Evolutionary conservation across 2,888 invertebrate genomes (phyloP).

Genomic region (Syrista parreyssii): DNA sequence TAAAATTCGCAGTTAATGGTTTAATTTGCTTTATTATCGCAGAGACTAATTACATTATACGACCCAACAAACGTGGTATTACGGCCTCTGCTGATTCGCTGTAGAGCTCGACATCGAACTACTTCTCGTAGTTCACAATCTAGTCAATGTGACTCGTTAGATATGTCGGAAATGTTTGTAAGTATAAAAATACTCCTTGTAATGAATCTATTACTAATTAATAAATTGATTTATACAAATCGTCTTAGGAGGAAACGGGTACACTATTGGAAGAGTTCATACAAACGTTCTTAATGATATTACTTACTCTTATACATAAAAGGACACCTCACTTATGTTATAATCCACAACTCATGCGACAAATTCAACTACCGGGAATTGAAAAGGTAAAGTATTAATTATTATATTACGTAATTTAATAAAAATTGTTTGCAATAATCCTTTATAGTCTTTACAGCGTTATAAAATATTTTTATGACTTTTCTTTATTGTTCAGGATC

Average conservation of each 20-base stretch:
- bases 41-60: slow-evolving; percentile 70
- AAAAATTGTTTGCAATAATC: neutral
- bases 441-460: neutral
- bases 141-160: slow-evolving; percentile 67
- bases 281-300: slow-evolving; percentile 68
- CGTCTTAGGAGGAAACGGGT: slow-evolving; percentile 53
- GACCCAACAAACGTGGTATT: slow-evolving; percentile 73
- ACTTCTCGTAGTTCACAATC: slow-evolving; percentile 67
- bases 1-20: neutral
- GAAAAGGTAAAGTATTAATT: slow-evolving; percentile 25
- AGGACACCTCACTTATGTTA: slow-evolving; percentile 45
- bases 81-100: slow-evolving; percentile 66
- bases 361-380: slow-evolving; percentile 42
- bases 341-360: slow-evolving; percentile 49
- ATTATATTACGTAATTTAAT: neutral
- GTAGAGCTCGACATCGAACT: slow-evolving; percentile 54
- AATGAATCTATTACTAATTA: neutral
- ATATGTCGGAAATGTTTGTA: slow-evolving; percentile 59
- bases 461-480: neutral
- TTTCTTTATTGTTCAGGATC: slow-evolving; percentile 20
- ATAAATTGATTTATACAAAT: neutral
- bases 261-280: slow-evolving; percentile 66
- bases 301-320: slow-evolving; percentile 66
- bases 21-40: slow-evolving; percentile 13
- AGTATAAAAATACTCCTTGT: slow-evolving; percentile 23